Percentiles rank a stretch among this genome's conserved stretches.
These are phyloP conservation scores for Apis dorsata DNA, from an alignment of 1,140 invertebrate species.

Conservation along the genomic window DNA sequence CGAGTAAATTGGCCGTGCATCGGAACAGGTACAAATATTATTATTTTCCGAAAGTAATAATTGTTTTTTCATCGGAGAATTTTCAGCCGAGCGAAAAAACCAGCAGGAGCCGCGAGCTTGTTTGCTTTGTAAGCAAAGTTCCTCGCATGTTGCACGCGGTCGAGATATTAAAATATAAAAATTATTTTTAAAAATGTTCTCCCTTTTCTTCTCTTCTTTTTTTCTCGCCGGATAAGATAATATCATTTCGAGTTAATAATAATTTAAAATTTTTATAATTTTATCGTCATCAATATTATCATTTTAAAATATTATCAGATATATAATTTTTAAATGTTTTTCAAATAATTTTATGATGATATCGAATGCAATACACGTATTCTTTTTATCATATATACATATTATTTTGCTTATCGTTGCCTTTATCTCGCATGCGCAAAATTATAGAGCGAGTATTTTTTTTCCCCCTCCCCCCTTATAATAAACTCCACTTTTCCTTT, in stretches of 20 bases:
- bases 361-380: slow-evolving; percentile 31
- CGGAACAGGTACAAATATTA: slow-evolving; percentile 64
- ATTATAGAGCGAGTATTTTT: slow-evolving; percentile 4
- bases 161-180: slow-evolving; percentile 40
- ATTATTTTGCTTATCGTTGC: not conserved
- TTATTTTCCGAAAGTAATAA: slow-evolving; percentile 63
- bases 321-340: not conserved
- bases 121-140: slow-evolving; percentile 60
- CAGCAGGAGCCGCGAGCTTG: slow-evolving; percentile 42
- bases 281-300: too few species aligned
- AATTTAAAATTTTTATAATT: not conserved
- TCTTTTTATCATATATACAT: not conserved
- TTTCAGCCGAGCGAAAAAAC: slow-evolving; percentile 44
- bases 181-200: slow-evolving; percentile 25
- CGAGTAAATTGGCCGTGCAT: slow-evolving; percentile 64
- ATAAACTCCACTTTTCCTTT: too few species aligned
- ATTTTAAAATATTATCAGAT: too few species aligned
- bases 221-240: too few species aligned
- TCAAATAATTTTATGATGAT: slow-evolving; percentile 7
- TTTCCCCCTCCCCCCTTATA: not conserved
- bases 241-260: not conserved
- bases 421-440: slow-evolving; percentile 6
- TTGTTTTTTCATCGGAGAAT: slow-evolving; percentile 59
- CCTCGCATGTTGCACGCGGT: slow-evolving; percentile 20
- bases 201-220: not conserved